phyloP scores from a whole-genome alignment of 2,797 vertebrate genomes.

The Garrulus glandarius region DNA sequence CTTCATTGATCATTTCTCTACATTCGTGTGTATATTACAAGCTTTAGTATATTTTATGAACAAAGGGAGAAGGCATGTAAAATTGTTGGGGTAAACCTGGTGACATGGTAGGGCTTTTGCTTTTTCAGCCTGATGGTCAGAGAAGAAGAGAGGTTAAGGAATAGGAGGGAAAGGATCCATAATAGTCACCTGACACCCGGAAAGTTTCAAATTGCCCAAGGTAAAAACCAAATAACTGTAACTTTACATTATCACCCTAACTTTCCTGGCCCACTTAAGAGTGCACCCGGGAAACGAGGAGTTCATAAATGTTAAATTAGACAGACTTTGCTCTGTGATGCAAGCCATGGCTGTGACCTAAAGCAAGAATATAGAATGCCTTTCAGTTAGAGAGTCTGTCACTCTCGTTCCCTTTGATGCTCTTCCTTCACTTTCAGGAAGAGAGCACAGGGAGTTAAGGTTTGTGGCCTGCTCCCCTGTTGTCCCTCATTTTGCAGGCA shows the following conservation, averaged over 20 bases:
- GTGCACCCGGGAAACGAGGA: slow-evolving; percentile 31
- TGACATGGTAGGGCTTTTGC: neutral
- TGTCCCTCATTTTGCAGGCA: slow-evolving; percentile 72
- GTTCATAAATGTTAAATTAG: slow-evolving; percentile 79
- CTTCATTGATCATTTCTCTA: neutral
- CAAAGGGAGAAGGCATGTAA: neutral
- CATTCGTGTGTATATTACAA: neutral
- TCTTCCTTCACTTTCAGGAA: slow-evolving; percentile 69
- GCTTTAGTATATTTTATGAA: neutral
- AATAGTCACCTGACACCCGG: neutral
- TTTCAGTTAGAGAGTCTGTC: slow-evolving; percentile 67
- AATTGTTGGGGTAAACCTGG: neutral
- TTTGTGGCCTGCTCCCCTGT: slow-evolving; percentile 62
- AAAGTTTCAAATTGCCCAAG: neutral
- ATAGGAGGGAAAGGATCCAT: neutral
- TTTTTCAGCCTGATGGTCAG: neutral
- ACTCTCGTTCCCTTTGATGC: slow-evolving; percentile 83
- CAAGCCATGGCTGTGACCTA: slow-evolving; percentile 71
- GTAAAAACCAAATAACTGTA: neutral
- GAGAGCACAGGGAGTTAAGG: slow-evolving; percentile 68
- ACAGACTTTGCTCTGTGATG: slow-evolving; percentile 67
- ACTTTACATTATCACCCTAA: neutral
- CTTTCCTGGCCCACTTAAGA: neutral
- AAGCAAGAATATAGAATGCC: slow-evolving; percentile 71
- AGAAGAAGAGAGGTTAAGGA: neutral